A percentile compares a stretch with the other conserved stretches of the same genome.
These are phyloP conservation scores for Orientallactaga sibirica DNA, from an alignment of 2,797 vertebrate species.

Conservation along the genomic window DNA sequence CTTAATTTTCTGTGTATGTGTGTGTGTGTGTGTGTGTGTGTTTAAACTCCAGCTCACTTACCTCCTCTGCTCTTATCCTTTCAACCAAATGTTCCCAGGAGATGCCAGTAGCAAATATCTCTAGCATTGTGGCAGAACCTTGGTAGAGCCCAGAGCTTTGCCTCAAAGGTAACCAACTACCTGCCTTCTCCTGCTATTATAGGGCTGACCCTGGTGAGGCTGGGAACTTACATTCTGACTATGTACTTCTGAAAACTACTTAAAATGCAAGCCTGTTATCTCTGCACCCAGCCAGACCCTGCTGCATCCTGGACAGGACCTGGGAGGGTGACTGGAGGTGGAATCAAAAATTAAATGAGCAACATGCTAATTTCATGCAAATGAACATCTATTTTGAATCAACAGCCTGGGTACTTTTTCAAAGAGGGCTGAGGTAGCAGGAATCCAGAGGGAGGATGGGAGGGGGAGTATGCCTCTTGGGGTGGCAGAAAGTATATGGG, in stretches of 20 bases:
- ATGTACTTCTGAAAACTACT: not conserved
- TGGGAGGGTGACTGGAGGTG: not conserved
- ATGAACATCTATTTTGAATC: slow-evolving; percentile 79
- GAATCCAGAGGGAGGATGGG: not conserved
- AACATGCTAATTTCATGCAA: slow-evolving; percentile 78
- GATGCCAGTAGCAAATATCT: not conserved
- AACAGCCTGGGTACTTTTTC: slow-evolving; percentile 70
- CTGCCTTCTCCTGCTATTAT: not conserved
- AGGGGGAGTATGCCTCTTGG: not conserved
- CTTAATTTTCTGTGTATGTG: not conserved
- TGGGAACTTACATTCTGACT: not conserved
- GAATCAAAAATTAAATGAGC: slow-evolving; percentile 69
- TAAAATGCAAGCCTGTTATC: not conserved
- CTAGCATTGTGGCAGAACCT: not conserved
- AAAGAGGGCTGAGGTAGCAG: slow-evolving; percentile 50
- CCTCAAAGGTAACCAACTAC: not conserved
- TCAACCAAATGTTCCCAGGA: not conserved
- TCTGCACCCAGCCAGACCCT: not conserved
- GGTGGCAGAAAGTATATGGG: not conserved
- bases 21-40: no score
- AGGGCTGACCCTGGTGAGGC: not conserved
- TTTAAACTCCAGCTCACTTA: not conserved
- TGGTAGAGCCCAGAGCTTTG: not conserved
- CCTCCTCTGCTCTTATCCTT: not conserved
- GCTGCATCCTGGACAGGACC: slow-evolving; percentile 22